Percentiles rank a stretch among this genome's conserved stretches.
Evolutionary conservation across 1,140 invertebrate species (phyloP).

Genomic region (Psix sp.): DNA sequence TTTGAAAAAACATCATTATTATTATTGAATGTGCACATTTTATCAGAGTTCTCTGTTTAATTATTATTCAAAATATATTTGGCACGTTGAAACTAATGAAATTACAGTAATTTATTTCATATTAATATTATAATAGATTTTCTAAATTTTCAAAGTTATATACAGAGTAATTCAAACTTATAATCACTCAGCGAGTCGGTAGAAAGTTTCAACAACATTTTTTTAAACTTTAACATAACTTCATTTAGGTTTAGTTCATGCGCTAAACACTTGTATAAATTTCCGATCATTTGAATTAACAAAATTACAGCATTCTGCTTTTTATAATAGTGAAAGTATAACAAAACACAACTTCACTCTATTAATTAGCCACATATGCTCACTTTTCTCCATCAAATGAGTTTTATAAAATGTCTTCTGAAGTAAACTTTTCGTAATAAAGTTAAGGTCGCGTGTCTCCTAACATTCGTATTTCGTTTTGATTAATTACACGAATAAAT

Average conservation of each 20-base stretch:
- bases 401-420: too few relatives aligned
- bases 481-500: too few relatives aligned
- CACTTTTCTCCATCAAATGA: too few relatives aligned
- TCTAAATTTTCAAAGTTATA: conserved; percentile 19
- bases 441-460: too few relatives aligned
- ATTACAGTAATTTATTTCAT: conserved; percentile 1
- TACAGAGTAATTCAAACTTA: conserved; percentile 31
- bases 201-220: conserved; percentile 3
- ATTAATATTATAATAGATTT: conserved; percentile 22
- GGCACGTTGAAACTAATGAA: too few relatives aligned
- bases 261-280: conserved; percentile 14
- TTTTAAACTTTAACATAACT: conserved; percentile 24
- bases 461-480: too few relatives aligned
- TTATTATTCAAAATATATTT: too few relatives aligned
- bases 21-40: too few relatives aligned
- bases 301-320: background rate
- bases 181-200: conserved; percentile 7
- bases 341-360: background rate
- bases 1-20: too few relatives aligned
- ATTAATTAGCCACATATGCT: too few relatives aligned
- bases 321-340: background rate
- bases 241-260: conserved; percentile 11
- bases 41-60: too few relatives aligned
- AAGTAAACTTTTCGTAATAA: too few relatives aligned
- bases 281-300: conserved; percentile 5